Conservation (phyloP, 1,140 invertebrate genomes). For the Brachionus plicatilis region DNA sequence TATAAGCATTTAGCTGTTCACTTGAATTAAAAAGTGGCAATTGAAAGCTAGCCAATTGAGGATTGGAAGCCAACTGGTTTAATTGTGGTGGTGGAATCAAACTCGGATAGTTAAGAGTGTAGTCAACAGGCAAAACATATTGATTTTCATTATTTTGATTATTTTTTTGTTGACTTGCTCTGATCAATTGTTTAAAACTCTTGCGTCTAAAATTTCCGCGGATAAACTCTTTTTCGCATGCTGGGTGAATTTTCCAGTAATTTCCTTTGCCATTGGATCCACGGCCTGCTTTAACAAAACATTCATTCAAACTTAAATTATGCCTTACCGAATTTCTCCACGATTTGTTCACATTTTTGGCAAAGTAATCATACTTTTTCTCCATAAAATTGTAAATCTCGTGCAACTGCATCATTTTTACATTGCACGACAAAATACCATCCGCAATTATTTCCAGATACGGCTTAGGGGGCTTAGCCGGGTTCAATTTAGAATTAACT, state of each 20-base stretch:
- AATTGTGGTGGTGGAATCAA: not conserved
- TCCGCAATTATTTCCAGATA: constrained; percentile 40
- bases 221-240: constrained; percentile 35
- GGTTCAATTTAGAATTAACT: not conserved
- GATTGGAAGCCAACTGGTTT: not conserved
- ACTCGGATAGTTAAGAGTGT: not conserved
- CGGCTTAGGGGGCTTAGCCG: constrained; percentile 2
- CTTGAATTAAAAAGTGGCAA: not conserved
- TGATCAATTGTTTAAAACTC: not conserved
- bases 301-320: constrained; percentile 94
- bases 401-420: constrained; percentile 34
- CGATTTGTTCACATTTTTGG: constrained; percentile 38
- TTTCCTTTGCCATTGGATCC: constrained; percentile 89
- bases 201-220: constrained; percentile 19
- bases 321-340: constrained; percentile 96
- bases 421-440: constrained; percentile 16
- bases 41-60: not conserved
- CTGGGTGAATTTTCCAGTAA: constrained; percentile 53
- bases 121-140: not conserved
- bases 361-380: constrained; percentile 38
- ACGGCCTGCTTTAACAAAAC: constrained; percentile 87
- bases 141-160: not conserved
- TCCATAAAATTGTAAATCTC: constrained; percentile 38
- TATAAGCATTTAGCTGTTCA: not conserved
- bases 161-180: not conserved